phyloP scores from a whole-genome alignment of 2,888 invertebrate species.

The Macaria notata region DNA sequence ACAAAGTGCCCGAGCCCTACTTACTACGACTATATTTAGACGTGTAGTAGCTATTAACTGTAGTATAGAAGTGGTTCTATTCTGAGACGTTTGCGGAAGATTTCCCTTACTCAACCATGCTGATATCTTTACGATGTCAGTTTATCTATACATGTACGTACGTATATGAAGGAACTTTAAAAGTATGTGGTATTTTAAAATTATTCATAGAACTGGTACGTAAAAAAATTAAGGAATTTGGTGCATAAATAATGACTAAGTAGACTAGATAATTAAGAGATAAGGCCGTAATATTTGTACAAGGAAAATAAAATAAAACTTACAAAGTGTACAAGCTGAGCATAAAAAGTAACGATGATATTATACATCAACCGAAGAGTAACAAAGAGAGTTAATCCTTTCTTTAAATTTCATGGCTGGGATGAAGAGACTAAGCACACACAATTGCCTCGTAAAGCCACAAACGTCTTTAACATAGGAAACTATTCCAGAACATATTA shows the following conservation, averaged over 20 bases:
- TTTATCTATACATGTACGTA: conserved; percentile 15
- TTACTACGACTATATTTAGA: conserved; percentile 6
- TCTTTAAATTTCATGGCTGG: too few relatives aligned
- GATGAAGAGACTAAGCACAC: too few relatives aligned
- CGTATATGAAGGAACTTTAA: too few relatives aligned
- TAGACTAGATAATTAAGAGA: background rate
- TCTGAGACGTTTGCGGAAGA: conserved; percentile 11
- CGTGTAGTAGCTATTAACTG: background rate
- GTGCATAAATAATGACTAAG: background rate
- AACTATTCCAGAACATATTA: conserved; percentile 25
- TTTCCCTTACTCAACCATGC: conserved; percentile 20
- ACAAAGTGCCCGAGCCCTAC: conserved; percentile 10
- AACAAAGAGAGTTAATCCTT: too few relatives aligned
- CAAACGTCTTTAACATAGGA: conserved; percentile 12
- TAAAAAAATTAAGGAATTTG: too few relatives aligned
- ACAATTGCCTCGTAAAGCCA: background rate
- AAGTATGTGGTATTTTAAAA: too few relatives aligned
- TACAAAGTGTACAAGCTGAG: too few relatives aligned
- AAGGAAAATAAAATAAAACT: too few relatives aligned
- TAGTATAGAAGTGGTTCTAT: conserved; percentile 8
- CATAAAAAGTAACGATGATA: too few relatives aligned
- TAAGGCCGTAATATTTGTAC: too few relatives aligned
- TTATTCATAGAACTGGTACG: too few relatives aligned
- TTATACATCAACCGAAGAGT: too few relatives aligned
- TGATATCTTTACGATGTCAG: conserved; percentile 23